Base-by-base conservation (phyloP, 1,140 invertebrate genomes). In the Pemphigus obesinymphae region DNA sequence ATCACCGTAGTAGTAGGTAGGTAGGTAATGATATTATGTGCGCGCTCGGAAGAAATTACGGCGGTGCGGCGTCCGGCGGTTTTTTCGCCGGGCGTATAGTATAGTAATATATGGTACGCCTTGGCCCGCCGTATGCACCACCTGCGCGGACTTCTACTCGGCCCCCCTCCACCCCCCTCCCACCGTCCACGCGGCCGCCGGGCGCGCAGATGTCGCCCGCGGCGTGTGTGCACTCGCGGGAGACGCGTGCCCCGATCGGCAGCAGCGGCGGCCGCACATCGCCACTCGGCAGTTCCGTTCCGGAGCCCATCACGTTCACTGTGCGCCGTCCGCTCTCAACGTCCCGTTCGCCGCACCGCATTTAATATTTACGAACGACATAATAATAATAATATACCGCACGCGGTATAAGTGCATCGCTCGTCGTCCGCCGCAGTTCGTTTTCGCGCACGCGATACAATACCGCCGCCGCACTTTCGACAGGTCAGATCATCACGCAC, bases 221-320 rank as follows among this genome's bases (percentile, higher is more conserved):
- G n/a, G n/a, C n/a, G n/a, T n/a, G n/a, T n/a, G n/a, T n/a, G n/a
- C n/a, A n/a, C n/a, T n/a, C n/a, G 50, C 50, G 73, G 53, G 76
- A 43, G 76, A 63, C 76, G 76, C 76, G 76, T 80, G 76, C 76
- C 76, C 76, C 70, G 26, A 73, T 11, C 70, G 26, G n/a, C 37
- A 7, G 66, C 75, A 31, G 15, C n/a, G n/a, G 31, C 48, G 75
- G 53, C 75, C 15, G 50, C n/a, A n/a, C 53, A 61, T n/a, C 43
- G 29, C 5, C 23, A 48, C 17, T 50, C 26, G 26, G 1, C 76
- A 80, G 76, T 80, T 80, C 76, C 76, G 58, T 43, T 43, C 76
- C 37, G 76, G 53, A 80, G 76, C 55, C 76, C 23, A 45, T 63
- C 76, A 45, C 76, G 75, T 55, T 55, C 29, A 45, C 43, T 45